These are phyloP conservation scores for Aporophyla lueneburgensis DNA, from an alignment of 2,888 invertebrate genomes.

Conservation along the genomic window DNA sequence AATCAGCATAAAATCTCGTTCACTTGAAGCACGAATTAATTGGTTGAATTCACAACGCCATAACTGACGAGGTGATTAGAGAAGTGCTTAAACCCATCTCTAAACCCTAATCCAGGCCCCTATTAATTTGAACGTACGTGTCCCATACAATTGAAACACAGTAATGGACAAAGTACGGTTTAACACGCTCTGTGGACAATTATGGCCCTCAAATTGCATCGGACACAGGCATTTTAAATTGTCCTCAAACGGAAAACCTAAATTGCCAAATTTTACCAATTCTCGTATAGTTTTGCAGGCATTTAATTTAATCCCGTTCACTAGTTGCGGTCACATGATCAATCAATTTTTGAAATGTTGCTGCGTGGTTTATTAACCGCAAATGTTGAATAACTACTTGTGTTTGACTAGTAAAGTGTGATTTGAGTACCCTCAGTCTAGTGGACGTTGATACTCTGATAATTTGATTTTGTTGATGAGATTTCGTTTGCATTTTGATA, in stretches of 20 bases:
- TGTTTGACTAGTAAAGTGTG: conserved; percentile 42
- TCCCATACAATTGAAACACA: conserved; percentile 82
- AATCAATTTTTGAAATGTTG: conserved; percentile 59
- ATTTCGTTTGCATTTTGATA: background rate
- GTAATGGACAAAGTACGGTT: conserved; percentile 77
- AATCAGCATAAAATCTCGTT: conserved; percentile 24
- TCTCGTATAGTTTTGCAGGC: conserved; percentile 35
- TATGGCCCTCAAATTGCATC: conserved; percentile 80
- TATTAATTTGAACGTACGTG: conserved; percentile 82
- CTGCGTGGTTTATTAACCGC: conserved; percentile 39
- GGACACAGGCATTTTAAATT: conserved; percentile 76
- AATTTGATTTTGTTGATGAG: conserved; percentile 12
- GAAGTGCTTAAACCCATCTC: conserved; percentile 78
- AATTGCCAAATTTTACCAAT: conserved; percentile 63
- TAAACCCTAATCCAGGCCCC: conserved; percentile 79
- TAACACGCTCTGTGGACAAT: conserved; percentile 86
- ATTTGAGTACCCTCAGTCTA: conserved; percentile 2
- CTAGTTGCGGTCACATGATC: conserved; percentile 54
- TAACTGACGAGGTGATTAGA: conserved; percentile 82
- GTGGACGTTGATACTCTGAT: background rate
- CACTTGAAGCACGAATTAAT: conserved; percentile 69
- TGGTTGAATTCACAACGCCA: conserved; percentile 73
- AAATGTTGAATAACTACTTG: conserved; percentile 47
- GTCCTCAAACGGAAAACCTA: conserved; percentile 55
- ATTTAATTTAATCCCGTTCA: conserved; percentile 50